Conservation (phyloP, 1,140 invertebrate species). For the Dryas iulia region DNA sequence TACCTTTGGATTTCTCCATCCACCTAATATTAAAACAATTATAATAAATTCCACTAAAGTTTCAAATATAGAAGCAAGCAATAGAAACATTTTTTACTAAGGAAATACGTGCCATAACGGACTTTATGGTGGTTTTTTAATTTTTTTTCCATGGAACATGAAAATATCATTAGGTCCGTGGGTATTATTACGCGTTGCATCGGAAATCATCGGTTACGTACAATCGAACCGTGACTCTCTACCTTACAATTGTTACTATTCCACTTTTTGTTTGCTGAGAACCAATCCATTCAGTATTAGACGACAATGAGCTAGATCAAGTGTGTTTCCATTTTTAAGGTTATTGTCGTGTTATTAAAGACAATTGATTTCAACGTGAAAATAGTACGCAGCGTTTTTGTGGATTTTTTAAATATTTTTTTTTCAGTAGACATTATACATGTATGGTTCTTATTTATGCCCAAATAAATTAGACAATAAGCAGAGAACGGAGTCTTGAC, state of each 20-base stretch:
- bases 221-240: constrained; percentile 48
- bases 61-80: not conserved
- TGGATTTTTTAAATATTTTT: no score
- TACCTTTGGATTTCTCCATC: not conserved
- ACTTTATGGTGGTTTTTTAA: not conserved
- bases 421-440: no score
- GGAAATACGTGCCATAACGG: not conserved
- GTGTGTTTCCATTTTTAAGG: not conserved
- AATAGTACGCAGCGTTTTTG: no score
- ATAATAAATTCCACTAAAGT: not conserved
- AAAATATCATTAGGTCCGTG: constrained; percentile 8
- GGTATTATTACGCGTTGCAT: constrained; percentile 48
- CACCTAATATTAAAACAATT: not conserved
- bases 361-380: no score
- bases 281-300: constrained; percentile 8
- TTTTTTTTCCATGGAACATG: not conserved
- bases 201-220: constrained; percentile 59
- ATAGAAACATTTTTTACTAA: not conserved
- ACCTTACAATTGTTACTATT: constrained; percentile 50
- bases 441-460: no score
- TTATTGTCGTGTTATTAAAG: not conserved
- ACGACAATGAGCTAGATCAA: not conserved
- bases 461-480: no score
- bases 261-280: constrained; percentile 52
- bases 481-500: no score